Evolutionary conservation across 2,797 vertebrate genomes (phyloP).

Genomic region (Falco columbarius): DNA sequence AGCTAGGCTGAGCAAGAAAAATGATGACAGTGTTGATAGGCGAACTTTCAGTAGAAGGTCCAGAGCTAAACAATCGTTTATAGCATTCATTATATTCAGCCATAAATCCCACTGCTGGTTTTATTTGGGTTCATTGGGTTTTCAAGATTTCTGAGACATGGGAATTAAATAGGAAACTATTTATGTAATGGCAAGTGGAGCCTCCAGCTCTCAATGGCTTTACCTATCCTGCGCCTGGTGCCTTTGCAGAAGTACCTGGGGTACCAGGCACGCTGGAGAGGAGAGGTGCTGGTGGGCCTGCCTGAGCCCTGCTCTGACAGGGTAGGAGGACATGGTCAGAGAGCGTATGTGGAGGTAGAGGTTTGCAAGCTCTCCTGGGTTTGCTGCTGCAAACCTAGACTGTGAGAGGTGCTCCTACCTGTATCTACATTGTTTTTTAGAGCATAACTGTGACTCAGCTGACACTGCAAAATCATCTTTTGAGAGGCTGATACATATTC

Average conservation of each 20-base stretch:
- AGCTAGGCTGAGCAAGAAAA: background rate
- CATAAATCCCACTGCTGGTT: background rate
- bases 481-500: background rate
- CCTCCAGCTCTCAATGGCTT: background rate
- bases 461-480: background rate
- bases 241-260: background rate
- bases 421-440: background rate
- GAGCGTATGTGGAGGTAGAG: background rate
- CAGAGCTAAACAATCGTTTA: constrained; percentile 3
- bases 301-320: fast-evolving
- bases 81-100: background rate
- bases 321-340: background rate
- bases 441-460: background rate
- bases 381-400: background rate
- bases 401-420: background rate
- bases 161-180: background rate
- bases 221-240: background rate
- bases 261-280: background rate
- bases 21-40: background rate
- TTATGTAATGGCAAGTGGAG: background rate
- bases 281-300: background rate
- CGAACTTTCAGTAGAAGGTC: background rate
- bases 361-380: background rate
- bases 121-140: background rate
- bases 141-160: background rate